Evolutionary conservation across 2,797 vertebrate species (phyloP).

Genomic region (Geotrypetes seraphini): DNA sequence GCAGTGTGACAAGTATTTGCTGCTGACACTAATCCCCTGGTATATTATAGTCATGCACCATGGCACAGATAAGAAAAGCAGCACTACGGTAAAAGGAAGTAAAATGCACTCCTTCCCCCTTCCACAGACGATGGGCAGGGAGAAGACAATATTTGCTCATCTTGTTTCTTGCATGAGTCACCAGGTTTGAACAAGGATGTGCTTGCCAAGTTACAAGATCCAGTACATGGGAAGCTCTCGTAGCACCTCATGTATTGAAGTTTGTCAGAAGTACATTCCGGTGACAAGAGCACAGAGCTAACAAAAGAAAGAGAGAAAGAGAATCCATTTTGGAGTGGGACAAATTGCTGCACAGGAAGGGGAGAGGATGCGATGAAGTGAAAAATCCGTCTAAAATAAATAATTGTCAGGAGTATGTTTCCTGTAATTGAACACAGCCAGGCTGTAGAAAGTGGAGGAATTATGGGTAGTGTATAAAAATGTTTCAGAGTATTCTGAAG

Average conservation of each 20-base stretch:
- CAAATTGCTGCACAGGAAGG: conserved; percentile 9
- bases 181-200: not conserved
- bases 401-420: not conserved
- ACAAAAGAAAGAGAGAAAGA: fast-evolving
- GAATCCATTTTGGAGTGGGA: conserved; percentile 7
- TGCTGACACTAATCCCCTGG: conserved; percentile 3
- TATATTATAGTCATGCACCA: conserved; percentile 2
- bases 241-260: not conserved
- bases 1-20: conserved; percentile 4
- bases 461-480: not conserved
- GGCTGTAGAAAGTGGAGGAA: not conserved
- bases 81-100: not conserved
- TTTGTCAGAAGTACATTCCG: conserved; percentile 11
- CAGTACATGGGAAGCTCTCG: not conserved
- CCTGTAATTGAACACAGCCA: not conserved
- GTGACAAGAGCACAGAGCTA: not conserved
- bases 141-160: no score
- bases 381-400: conserved; percentile 1
- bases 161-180: conserved; percentile 1
- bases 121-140: no score
- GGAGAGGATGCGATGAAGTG: conserved; percentile 1
- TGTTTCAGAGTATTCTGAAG: not conserved
- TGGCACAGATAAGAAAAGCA: conserved; percentile 1
- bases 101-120: no score
- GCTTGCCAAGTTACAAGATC: not conserved